These are phyloP conservation scores for Cotesia chilonis DNA, from an alignment of 1,140 invertebrate species.

Conservation along the genomic window DNA sequence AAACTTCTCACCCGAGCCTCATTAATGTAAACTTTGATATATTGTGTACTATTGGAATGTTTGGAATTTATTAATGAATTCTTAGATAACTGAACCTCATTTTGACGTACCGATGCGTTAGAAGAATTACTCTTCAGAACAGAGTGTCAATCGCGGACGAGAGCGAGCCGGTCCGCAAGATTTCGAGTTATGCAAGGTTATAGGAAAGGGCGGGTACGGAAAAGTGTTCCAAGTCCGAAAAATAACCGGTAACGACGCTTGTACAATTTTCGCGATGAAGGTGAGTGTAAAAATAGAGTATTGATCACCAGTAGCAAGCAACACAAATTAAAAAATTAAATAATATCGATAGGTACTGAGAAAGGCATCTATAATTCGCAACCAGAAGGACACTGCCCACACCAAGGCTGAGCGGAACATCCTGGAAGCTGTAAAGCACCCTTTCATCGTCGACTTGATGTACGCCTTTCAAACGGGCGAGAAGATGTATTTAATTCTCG, in stretches of 20 bases:
- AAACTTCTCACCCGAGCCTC: no score
- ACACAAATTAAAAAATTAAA: not conserved
- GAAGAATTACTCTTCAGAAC: no score
- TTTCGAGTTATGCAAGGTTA: constrained; percentile 94
- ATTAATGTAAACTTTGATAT: no score
- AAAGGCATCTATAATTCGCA: constrained; percentile 97
- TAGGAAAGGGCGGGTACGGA: constrained; percentile 99
- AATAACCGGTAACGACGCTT: constrained; percentile 86
- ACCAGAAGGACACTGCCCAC: constrained; percentile 99
- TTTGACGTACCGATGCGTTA: no score
- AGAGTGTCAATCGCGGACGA: constrained; percentile 85
- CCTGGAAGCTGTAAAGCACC: constrained; percentile 97
- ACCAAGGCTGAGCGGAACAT: constrained; percentile 99
- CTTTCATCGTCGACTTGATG: constrained; percentile 97
- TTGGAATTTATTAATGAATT: no score
- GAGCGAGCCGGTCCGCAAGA: constrained; percentile 87
- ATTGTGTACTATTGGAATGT: no score
- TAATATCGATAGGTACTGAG: constrained; percentile 73
- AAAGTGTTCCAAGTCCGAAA: constrained; percentile 97
- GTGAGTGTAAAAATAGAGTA: constrained; percentile 56
- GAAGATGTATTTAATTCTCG: constrained; percentile 97
- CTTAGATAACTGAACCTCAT: no score
- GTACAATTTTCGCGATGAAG: constrained; percentile 99
- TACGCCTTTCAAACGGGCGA: constrained; percentile 99
- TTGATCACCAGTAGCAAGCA: not conserved